Percentiles rank a stretch among this genome's conserved stretches.
Evolutionary conservation across 1,140 invertebrate genomes (phyloP).

Genomic region (Ylistrum balloti): DNA sequence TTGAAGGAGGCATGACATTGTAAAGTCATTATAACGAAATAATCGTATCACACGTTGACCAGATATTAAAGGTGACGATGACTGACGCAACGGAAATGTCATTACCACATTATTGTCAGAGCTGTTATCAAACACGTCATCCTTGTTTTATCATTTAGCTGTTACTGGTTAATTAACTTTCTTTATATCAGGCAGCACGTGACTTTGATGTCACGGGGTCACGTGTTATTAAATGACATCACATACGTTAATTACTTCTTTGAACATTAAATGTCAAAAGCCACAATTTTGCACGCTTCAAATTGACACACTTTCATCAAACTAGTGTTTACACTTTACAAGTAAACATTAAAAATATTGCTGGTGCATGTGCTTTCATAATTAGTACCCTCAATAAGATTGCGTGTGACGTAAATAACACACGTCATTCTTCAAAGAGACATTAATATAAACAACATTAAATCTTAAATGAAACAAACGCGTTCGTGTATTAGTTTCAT

Average conservation of each 20-base stretch:
- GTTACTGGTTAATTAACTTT: neutral
- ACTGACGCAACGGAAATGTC: neutral
- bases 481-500: too few relatives aligned
- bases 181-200: neutral
- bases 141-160: neutral
- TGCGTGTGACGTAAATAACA: neutral
- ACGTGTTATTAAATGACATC: neutral
- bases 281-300: neutral
- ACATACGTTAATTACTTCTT: neutral
- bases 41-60: too few relatives aligned
- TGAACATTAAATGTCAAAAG: neutral
- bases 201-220: neutral
- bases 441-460: neutral
- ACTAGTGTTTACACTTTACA: neutral
- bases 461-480: neutral
- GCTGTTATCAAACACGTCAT: neutral
- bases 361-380: neutral
- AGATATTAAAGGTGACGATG: too few relatives aligned
- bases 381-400: neutral
- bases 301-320: neutral
- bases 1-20: too few relatives aligned
- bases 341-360: neutral
- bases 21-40: too few relatives aligned
- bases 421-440: neutral
- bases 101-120: neutral